Percentiles rank a stretch among this genome's conserved stretches.
These are phyloP conservation scores for Sminthurinus signatus DNA, from an alignment of 1,140 invertebrate genomes.

Conservation along the genomic window DNA sequence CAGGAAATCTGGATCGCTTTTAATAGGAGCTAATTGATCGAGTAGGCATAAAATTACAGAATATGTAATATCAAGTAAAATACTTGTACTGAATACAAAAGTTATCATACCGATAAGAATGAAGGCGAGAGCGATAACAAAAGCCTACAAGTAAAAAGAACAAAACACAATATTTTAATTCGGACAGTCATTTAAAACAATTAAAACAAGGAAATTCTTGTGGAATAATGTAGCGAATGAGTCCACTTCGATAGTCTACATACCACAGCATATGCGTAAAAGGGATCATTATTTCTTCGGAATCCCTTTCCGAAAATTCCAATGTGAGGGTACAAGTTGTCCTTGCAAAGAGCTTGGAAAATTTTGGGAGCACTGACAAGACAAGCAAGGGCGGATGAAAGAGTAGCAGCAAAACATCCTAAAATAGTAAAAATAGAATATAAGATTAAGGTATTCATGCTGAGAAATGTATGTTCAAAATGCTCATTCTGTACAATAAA, in stretches of 20 bases:
- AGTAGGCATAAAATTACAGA: too few species aligned
- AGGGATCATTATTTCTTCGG: conserved; percentile 83
- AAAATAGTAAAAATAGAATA: too few species aligned
- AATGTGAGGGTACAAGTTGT: conserved; percentile 89
- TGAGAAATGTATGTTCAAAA: too few species aligned
- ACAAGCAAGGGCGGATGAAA: conserved; percentile 91
- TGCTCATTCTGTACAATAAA: background rate
- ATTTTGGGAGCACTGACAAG: conserved; percentile 92
- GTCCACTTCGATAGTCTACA: too few species aligned
- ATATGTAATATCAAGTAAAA: too few species aligned
- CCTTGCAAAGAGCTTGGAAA: conserved; percentile 91
- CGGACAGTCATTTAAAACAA: background rate
- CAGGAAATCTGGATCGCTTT: too few species aligned
- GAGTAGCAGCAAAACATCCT: conserved; percentile 61
- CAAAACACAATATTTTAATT: too few species aligned
- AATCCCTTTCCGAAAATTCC: conserved; percentile 87
- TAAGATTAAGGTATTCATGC: too few species aligned
- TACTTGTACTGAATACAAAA: too few species aligned
- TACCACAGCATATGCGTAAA: conserved; percentile 82
- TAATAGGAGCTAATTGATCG: too few species aligned
- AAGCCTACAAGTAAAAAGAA: too few species aligned
- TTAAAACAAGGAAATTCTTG: too few species aligned
- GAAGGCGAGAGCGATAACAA: conserved; percentile 77
- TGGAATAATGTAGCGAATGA: conserved; percentile 67
- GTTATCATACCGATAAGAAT: conserved; percentile 23